phyloP scores from a whole-genome alignment of 2,113 vertebrate species.

The Paedocypris sp. region DNA sequence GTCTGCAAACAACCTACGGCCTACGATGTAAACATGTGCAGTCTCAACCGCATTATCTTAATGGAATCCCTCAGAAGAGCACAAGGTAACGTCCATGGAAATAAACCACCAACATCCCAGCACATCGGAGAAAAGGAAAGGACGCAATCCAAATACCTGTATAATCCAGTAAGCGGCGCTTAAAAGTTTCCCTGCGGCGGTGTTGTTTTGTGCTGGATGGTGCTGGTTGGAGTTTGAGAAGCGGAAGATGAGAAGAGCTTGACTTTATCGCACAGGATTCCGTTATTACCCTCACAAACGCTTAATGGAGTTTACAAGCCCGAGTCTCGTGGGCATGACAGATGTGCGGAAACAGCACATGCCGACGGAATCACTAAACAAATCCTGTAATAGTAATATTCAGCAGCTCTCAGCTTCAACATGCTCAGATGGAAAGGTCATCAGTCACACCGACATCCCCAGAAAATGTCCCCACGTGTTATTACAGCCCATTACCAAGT shows the following conservation, averaged over 20 bases:
- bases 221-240: not conserved
- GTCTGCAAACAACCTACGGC: conserved; percentile 23
- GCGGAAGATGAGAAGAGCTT: not conserved
- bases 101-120: conserved; percentile 11
- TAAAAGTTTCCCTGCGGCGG: not conserved
- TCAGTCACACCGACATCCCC: not conserved
- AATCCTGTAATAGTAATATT: conserved; percentile 19
- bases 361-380: conserved; percentile 16
- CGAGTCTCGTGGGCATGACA: conserved; percentile 15
- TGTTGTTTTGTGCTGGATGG: not conserved
- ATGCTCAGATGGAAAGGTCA: not conserved
- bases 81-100: not conserved
- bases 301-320: conserved; percentile 22
- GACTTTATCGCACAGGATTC: conserved; percentile 2
- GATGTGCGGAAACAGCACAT: conserved; percentile 20
- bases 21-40: conserved; percentile 12
- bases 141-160: conserved; percentile 12
- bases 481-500: conserved; percentile 2
- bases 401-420: conserved; percentile 9
- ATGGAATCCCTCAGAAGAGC: conserved; percentile 22
- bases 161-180: not conserved
- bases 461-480: not conserved
- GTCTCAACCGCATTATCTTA: conserved; percentile 13
- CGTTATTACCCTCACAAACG: conserved; percentile 22
- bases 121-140: not conserved